A percentile compares a stretch with the other conserved stretches of the same genome.
Evolutionary conservation across 2,888 invertebrate genomes (phyloP).

Genomic region (Apodemia zela): DNA sequence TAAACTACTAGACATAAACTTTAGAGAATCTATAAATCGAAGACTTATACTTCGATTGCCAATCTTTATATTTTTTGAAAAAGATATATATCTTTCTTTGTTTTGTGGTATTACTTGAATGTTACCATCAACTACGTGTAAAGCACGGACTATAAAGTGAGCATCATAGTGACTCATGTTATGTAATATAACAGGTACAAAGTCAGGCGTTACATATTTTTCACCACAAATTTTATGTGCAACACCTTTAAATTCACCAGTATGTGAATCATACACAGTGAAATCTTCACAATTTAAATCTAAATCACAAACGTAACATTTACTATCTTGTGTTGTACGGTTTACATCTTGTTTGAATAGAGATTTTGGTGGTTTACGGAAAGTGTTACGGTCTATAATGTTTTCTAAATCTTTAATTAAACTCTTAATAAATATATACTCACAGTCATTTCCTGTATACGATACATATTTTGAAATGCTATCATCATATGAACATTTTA

Average conservation of each 20-base stretch:
- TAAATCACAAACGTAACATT: constrained; percentile 31
- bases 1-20: constrained; percentile 23
- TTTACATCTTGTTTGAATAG: constrained; percentile 23
- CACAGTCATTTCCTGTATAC: constrained; percentile 35
- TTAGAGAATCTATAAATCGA: constrained; percentile 27
- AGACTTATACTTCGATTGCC: constrained; percentile 21
- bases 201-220: neutral
- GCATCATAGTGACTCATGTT: constrained; percentile 20
- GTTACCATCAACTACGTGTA: constrained; percentile 8
- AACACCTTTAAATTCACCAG: too few relatives aligned
- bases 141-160: constrained; percentile 17
- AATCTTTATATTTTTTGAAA: constrained; percentile 18
- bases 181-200: constrained; percentile 16
- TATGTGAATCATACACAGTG: too few relatives aligned
- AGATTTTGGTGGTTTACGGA: constrained; percentile 25
- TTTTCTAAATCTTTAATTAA: constrained; percentile 31
- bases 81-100: constrained; percentile 23
- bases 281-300: constrained; percentile 25
- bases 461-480: constrained; percentile 34
- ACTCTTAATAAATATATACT: constrained; percentile 34
- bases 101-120: constrained; percentile 18
- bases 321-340: constrained; percentile 18
- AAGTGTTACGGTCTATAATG: constrained; percentile 26
- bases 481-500: constrained; percentile 38
- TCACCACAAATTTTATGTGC: constrained; percentile 2